Percentiles rank a stretch among this genome's conserved stretches.
Evolutionary conservation across 2,888 invertebrate genomes (phyloP).

Genomic region (Minunthozetes semirufus): DNA sequence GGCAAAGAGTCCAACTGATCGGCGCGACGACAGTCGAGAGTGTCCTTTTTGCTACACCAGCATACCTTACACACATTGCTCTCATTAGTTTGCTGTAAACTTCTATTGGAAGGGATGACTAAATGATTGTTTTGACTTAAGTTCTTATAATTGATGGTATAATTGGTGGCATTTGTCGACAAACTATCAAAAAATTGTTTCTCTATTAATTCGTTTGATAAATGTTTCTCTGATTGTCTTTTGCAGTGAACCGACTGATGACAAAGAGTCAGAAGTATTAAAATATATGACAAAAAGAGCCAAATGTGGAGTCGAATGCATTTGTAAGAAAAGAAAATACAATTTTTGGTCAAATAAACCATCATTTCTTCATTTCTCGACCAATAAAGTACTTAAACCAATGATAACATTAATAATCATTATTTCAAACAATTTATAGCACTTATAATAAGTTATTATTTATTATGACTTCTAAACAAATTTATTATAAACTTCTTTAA

Average conservation of each 20-base stretch:
- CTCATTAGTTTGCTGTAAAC: background rate
- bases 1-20: slow-evolving; percentile 38
- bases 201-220: background rate
- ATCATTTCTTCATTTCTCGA: background rate
- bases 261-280: background rate
- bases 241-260: slow-evolving; percentile 1
- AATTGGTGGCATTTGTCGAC: background rate
- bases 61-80: slow-evolving; percentile 35
- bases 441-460: background rate
- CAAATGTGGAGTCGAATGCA: slow-evolving; percentile 1
- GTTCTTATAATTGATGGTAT: background rate
- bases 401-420: slow-evolving; percentile 1
- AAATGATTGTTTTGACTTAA: background rate
- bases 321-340: background rate
- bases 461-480: background rate
- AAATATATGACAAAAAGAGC: slow-evolving; percentile 14
- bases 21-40: slow-evolving; percentile 36
- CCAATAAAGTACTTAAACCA: background rate
- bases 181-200: background rate
- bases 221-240: background rate
- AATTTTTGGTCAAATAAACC: background rate
- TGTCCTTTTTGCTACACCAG: slow-evolving; percentile 37
- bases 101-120: no score
- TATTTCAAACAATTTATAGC: background rate
- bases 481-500: background rate